These are phyloP conservation scores for Pemphigus obesinymphae DNA, from an alignment of 1,140 invertebrate genomes.

Conservation along the genomic window DNA sequence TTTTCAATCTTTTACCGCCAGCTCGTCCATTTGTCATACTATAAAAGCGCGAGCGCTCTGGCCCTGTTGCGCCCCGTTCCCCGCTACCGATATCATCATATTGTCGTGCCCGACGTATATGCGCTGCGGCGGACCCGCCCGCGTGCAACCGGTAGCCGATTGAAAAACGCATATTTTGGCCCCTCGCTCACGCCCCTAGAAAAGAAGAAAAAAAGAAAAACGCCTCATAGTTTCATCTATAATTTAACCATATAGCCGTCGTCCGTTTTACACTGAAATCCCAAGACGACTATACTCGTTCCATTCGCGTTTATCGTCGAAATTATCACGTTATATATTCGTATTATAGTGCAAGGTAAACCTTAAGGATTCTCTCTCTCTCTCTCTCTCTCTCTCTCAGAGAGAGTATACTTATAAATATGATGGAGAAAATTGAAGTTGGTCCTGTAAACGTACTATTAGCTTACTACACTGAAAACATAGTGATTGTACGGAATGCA, in stretches of 20 bases:
- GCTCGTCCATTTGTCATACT: constrained; percentile 14
- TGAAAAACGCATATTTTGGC: not conserved
- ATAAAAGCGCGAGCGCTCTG: not conserved
- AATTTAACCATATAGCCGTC: not conserved
- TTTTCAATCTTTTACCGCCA: not conserved
- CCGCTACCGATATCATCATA: not conserved
- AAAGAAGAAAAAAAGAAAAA: not conserved
- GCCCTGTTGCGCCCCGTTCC: not conserved
- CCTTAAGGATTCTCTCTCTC: no score
- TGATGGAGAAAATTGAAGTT: no score
- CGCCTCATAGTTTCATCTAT: not conserved
- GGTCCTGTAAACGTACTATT: no score
- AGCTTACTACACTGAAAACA: no score
- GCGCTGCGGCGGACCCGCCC: not conserved
- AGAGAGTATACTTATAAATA: no score
- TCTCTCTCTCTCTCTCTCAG: no score
- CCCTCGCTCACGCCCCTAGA: no score
- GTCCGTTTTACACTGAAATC: not conserved
- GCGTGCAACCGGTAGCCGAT: constrained; percentile 29
- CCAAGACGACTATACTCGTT: no score
- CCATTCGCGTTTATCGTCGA: no score
- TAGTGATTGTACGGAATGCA: no score
- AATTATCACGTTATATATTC: no score
- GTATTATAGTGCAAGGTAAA: no score
- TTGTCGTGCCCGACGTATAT: not conserved